Evolutionary conservation across 2,797 vertebrate species (phyloP), one percentile per base, ranked within the genome.

Genomic region (Hydrolagus colliei): DNA sequence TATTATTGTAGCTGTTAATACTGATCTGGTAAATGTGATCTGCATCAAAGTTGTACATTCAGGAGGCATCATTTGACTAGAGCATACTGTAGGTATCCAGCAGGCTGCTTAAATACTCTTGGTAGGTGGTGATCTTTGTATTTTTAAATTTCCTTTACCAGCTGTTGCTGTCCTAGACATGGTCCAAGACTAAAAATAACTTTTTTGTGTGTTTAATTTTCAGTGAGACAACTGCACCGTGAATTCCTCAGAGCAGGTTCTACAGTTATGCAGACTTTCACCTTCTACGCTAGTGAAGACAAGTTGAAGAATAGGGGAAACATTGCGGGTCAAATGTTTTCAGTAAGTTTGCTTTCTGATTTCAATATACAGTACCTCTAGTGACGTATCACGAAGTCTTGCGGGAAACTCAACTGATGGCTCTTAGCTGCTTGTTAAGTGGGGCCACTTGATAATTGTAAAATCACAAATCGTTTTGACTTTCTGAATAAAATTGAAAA

Each of bases 231-330:
- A 93, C 96, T 99, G 92, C 98, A 98, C 88, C 89, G 96, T 61
- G 98, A 99, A 90, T 99, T 99, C 91, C 94, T 99, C 86, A 93
- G 97, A 88, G 96, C 97, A 0, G 98, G 98, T n/a, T 91, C 97
- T 5, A 96, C 95, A 87, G 95, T 99, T 91, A 96, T 99, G 93
- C 98, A 99, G 90, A 96, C 97, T 0, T 98, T 99, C 90, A 98
- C 96, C 12, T 99, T 99, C 91, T 99, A 99, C 20, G 98, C 97
- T 12, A 98, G 96, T 86, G 97, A 99, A 4, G 98, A 99, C 88
- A 99, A 99, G 88, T 94, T 99, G 90, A 95, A 95, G 91, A 99
- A 99, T 93, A 93, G 97, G 16, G 98, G 97, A 67, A 93, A 98
- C 90, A 93, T 93, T 0, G 95, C 95, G 87, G 89, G 91, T 59